Conservation (phyloP, 2,888 invertebrate species). For the Sphaerophoria taeniata region DNA sequence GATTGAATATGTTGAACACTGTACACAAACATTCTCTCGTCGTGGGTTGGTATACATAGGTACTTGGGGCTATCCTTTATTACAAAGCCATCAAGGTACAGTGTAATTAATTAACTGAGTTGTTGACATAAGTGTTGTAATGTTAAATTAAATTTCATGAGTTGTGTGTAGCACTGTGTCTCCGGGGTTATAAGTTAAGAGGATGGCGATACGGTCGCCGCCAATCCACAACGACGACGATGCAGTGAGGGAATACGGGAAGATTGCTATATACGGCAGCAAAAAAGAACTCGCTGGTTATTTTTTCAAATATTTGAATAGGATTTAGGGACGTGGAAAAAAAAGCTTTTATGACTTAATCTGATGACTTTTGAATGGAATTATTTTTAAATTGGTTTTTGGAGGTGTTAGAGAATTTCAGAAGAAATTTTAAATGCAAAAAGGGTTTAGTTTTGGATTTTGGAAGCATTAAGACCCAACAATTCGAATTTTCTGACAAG, state of each 20-base stretch:
- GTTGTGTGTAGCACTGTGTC: conserved; percentile 13
- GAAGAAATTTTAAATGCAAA: too few species aligned
- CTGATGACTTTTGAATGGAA: too few species aligned
- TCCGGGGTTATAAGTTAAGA: not conserved
- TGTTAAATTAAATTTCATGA: conserved; percentile 71
- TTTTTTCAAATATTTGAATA: conserved; percentile 18
- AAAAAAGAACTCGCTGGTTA: not conserved
- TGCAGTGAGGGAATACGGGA: not conserved
- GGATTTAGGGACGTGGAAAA: conserved; percentile 1
- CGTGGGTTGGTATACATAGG: not conserved
- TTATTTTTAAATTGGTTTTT: too few species aligned
- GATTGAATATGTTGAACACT: not conserved
- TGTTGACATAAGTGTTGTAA: conserved; percentile 71
- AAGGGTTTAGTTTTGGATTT: too few species aligned
- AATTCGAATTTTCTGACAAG: too few species aligned
- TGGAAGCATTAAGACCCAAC: too few species aligned
- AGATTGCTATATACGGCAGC: not conserved
- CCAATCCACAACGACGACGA: too few species aligned
- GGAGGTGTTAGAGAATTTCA: too few species aligned
- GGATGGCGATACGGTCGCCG: not conserved
- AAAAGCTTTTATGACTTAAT: too few species aligned
- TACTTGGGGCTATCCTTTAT: conserved; percentile 25
- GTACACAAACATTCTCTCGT: conserved; percentile 8
- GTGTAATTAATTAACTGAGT: conserved; percentile 69
- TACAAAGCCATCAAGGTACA: conserved; percentile 23